Evolutionary conservation across 2,888 invertebrate species (phyloP), one percentile per base, ranked within the genome.

Genomic region (Sympetrum striolatum): DNA sequence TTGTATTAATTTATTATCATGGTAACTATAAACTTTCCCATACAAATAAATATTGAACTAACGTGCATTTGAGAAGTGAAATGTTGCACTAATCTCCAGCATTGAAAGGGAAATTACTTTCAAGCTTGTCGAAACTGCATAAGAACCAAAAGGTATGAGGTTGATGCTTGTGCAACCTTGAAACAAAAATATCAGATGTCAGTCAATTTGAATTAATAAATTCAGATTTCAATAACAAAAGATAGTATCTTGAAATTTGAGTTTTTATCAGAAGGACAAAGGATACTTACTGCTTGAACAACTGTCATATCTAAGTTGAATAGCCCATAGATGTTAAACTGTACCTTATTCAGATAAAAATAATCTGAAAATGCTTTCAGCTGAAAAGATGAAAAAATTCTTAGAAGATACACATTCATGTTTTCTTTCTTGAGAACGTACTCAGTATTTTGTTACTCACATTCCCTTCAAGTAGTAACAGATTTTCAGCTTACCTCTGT

Each of bases 121-220:
- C 18, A 53, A 18, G 53, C 53, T 73, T 31, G 60, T 5, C 86
- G 86, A 35, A 86, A 60, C 37, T 86, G 86, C n/a, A 60, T 22
- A 5, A 86, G 64, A 25, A 86, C 86, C 22, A 86, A 53, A 25
- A 86, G 35, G n/a, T 86, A 86, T 3, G 86, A 37, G 1, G 86
- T 86, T 31, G 86, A 86, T n/a, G 37, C 37, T 37, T 86, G 86
- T 18, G 60, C 86, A 22, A 86, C 81, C 81, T 82, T 48, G 53
- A 82, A 53, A 15, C 14, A 53, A 82, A 82, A 31, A 18, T 14
- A 31, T 8, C 18, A 53, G 48, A 44, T 44, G 10, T 6, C 3
- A 6, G 48, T 15, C 48, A 44, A 2, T 79, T 10, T 3, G 14
- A 31, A 79, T 0, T 18, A 0, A 37, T 14, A 18, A 22, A 22